Evolutionary conservation across 2,113 vertebrate species (phyloP).

Genomic region (Burhinus bistriatus): DNA sequence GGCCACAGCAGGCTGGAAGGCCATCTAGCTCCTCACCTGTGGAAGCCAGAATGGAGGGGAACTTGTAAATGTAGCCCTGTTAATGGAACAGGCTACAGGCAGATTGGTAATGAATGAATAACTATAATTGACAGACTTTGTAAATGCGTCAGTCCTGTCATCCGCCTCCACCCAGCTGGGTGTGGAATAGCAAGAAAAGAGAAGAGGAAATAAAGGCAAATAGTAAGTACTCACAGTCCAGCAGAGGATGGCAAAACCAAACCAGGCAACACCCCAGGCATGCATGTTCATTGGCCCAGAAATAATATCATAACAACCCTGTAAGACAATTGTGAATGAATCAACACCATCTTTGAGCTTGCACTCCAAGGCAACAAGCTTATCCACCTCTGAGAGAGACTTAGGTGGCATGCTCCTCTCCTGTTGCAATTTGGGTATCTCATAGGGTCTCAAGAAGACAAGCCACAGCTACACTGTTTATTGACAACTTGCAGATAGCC

Average conservation of each 20-base stretch:
- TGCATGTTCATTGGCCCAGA: slow-evolving; percentile 74
- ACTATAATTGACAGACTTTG: neutral
- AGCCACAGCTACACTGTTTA: neutral
- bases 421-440: neutral
- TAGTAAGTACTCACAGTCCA: slow-evolving; percentile 78
- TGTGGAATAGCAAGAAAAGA: neutral
- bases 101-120: neutral
- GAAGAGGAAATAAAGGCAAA: neutral
- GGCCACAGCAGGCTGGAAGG: neutral
- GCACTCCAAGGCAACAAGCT: neutral
- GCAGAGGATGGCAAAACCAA: slow-evolving; percentile 85
- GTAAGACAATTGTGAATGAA: neutral
- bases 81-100: neutral
- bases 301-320: slow-evolving; percentile 80
- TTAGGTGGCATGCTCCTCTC: neutral
- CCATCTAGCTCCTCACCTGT: neutral
- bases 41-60: neutral
- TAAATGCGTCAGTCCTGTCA: neutral
- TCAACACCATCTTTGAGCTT: neutral
- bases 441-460: neutral
- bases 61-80: neutral
- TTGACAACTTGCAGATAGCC: neutral
- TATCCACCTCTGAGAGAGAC: neutral
- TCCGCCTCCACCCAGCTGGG: neutral
- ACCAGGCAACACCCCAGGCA: slow-evolving; percentile 82